These are phyloP conservation scores for Lamellibrachia satsuma DNA, from an alignment of 2,888 invertebrate species.

Conservation along the genomic window DNA sequence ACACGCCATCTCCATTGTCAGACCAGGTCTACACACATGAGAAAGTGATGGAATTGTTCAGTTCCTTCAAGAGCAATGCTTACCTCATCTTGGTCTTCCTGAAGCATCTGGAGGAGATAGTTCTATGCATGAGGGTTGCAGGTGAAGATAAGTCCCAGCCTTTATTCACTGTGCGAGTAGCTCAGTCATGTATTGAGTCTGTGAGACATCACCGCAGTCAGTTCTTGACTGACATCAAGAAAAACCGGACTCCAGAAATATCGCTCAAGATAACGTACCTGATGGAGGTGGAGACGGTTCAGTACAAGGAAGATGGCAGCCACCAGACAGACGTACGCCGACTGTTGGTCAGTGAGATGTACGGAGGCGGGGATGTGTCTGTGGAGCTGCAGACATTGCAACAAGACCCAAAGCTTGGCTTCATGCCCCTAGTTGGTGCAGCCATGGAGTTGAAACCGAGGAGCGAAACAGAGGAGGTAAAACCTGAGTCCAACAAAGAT, in stretches of 20 bases:
- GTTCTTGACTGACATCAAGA: neutral
- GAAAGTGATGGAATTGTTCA: neutral
- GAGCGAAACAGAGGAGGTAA: neutral
- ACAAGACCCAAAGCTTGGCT: constrained; percentile 41
- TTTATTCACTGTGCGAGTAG: neutral
- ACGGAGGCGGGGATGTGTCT: constrained; percentile 36
- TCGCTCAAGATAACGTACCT: neutral
- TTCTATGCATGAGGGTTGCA: constrained; percentile 43
- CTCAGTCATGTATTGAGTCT: neutral
- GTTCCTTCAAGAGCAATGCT: constrained; percentile 47
- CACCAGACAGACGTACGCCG: neutral
- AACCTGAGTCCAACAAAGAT: constrained; percentile 21
- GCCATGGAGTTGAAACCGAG: constrained; percentile 43
- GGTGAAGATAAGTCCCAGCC: neutral
- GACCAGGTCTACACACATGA: constrained; percentile 18
- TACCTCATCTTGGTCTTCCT: constrained; percentile 55
- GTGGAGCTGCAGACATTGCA: constrained; percentile 42
- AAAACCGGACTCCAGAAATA: neutral
- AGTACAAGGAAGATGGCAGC: neutral
- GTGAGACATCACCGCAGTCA: neutral
- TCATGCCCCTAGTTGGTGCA: constrained; percentile 49
- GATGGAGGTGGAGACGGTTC: neutral
- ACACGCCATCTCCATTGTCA: constrained; percentile 48
- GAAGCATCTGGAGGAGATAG: constrained; percentile 49
- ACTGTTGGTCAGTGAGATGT: constrained; percentile 38